Percentiles rank a stretch among this genome's conserved stretches.
These are phyloP conservation scores for Chrysochloris asiatica DNA, from an alignment of 2,113 vertebrate species.

Conservation along the genomic window DNA sequence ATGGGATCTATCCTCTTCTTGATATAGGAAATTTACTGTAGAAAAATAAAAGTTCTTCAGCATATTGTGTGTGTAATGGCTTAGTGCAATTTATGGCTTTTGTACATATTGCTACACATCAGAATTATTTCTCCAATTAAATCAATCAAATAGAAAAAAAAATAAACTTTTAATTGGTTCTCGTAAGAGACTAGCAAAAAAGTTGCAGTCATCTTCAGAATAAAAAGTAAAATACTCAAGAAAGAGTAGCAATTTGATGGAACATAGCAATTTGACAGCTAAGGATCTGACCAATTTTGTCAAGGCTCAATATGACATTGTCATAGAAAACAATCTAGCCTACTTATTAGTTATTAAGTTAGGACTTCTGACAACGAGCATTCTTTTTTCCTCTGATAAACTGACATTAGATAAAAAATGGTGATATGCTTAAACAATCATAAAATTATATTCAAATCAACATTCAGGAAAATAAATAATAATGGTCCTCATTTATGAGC, in stretches of 20 bases:
- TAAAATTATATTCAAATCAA: constrained; percentile 46
- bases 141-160: not conserved
- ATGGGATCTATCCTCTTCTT: too few relatives aligned
- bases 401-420: constrained; percentile 2
- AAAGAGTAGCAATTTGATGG: constrained; percentile 52
- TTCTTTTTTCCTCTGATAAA: not conserved
- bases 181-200: constrained; percentile 17
- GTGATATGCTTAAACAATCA: not conserved
- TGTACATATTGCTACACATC: too few relatives aligned
- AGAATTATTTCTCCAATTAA: too few relatives aligned
- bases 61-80: too few relatives aligned
- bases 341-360: not conserved
- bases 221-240: constrained; percentile 54
- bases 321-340: not conserved
- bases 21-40: too few relatives aligned
- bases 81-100: too few relatives aligned
- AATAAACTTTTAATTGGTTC: constrained; percentile 30
- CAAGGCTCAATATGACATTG: not conserved
- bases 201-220: not conserved
- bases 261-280: constrained; percentile 49
- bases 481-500: not conserved
- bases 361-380: not conserved
- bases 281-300: not conserved
- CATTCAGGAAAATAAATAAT: not conserved
- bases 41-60: too few relatives aligned